Percentiles rank a stretch among this genome's conserved stretches.
Evolutionary conservation across 2,113 vertebrate species (phyloP).

Genomic region (Charina bottae): DNA sequence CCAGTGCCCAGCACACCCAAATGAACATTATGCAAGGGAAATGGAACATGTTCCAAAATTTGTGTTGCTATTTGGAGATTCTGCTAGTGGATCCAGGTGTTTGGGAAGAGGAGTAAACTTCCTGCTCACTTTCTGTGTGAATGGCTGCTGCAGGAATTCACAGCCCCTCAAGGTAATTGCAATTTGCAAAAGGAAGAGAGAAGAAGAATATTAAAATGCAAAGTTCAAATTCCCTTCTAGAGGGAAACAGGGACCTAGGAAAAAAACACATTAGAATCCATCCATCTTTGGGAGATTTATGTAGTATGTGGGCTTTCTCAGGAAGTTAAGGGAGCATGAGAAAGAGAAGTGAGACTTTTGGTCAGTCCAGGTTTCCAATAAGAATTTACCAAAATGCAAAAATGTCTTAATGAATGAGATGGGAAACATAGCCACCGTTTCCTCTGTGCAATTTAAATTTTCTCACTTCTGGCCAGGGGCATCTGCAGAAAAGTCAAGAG

Average conservation of each 20-base stretch:
- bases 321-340: neutral
- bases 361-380: neutral
- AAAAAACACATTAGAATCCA: neutral
- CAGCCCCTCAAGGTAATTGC: neutral
- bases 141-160: neutral
- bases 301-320: neutral
- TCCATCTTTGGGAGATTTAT: neutral
- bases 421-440: no score
- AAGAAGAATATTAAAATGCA: neutral
- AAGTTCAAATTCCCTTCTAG: neutral
- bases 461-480: neutral
- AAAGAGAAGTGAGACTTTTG: neutral
- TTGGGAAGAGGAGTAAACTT: neutral
- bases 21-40: neutral
- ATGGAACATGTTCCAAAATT: neutral
- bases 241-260: neutral
- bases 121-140: neutral
- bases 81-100: neutral
- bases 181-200: neutral
- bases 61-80: neutral
- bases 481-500: neutral
- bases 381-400: neutral
- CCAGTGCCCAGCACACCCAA: neutral
- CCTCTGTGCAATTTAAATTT: neutral
- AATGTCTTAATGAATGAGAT: no score